A percentile compares a stretch with the other conserved stretches of the same genome.
These are phyloP conservation scores for Pachymerium ferrugineum DNA, from an alignment of 2,888 invertebrate species.

Conservation along the genomic window DNA sequence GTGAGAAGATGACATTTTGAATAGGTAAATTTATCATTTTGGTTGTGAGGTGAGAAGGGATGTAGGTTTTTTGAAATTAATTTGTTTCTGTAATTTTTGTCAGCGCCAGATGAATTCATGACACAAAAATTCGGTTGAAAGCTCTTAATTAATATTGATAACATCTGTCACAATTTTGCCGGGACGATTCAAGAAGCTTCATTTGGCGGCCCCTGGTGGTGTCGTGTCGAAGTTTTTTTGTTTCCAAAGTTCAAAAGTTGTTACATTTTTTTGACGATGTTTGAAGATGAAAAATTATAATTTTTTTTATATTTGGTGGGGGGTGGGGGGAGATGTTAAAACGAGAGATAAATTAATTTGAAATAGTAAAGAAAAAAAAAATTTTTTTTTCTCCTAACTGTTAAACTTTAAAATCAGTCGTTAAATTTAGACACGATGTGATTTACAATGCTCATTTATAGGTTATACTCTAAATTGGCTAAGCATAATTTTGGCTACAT, in stretches of 20 bases:
- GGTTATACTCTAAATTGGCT: constrained; percentile 1
- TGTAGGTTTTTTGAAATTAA: neutral
- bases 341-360: neutral
- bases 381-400: too few relatives aligned
- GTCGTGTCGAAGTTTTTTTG: neutral
- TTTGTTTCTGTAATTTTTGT: constrained; percentile 13
- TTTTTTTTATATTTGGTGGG: too few relatives aligned
- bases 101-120: neutral
- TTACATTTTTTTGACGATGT: neutral
- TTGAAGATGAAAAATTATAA: neutral
- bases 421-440: neutral
- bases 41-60: neutral
- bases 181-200: neutral
- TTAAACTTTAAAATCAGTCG: too few relatives aligned
- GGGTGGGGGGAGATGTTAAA: too few relatives aligned
- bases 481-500: neutral
- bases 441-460: neutral
- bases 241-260: neutral
- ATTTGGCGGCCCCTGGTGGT: neutral
- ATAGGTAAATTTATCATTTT: neutral
- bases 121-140: neutral
- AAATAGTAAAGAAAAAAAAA: neutral
- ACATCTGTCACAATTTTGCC: constrained; percentile 8
- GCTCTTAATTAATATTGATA: constrained; percentile 13
- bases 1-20: neutral